phyloP scores from a whole-genome alignment of 2,888 invertebrate genomes.

The Agrotis puta region DNA sequence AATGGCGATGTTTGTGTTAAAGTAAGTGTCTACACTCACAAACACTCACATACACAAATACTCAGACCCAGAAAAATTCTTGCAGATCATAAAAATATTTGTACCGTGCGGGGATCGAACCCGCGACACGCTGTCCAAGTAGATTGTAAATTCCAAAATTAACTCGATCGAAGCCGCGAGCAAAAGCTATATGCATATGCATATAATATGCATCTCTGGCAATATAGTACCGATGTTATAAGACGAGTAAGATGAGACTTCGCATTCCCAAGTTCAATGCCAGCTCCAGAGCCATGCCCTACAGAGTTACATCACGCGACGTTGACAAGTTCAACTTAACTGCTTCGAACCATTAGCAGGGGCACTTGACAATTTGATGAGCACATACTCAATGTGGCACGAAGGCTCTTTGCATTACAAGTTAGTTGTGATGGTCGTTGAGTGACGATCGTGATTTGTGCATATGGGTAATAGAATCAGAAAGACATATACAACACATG shows the following conservation, averaged over 20 bases:
- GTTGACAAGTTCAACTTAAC: slow-evolving; percentile 45
- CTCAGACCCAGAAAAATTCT: too few species aligned
- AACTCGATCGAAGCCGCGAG: too few species aligned
- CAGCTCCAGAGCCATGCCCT: background rate
- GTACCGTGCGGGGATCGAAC: too few species aligned
- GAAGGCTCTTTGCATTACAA: slow-evolving; percentile 44
- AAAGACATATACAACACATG: background rate
- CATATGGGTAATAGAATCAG: background rate
- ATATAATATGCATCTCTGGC: background rate
- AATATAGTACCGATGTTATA: background rate
- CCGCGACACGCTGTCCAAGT: too few species aligned
- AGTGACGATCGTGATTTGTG: slow-evolving; percentile 6
- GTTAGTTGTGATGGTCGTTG: slow-evolving; percentile 27
- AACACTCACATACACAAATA: too few species aligned
- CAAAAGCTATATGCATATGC: too few species aligned
- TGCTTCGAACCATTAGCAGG: slow-evolving; percentile 56
- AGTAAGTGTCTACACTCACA: slow-evolving; percentile 88
- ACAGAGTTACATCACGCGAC: slow-evolving; percentile 33
- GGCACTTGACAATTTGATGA: slow-evolving; percentile 54
- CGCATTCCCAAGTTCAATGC: slow-evolving; percentile 23
- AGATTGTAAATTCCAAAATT: too few species aligned
- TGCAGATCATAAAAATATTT: too few species aligned
- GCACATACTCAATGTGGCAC: slow-evolving; percentile 49
- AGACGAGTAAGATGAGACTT: too few species aligned
- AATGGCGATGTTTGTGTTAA: slow-evolving; percentile 92